A percentile compares a stretch with the other conserved stretches of the same genome.
phyloP scores from a whole-genome alignment of 2,888 invertebrate genomes.

The Meliscaeva auricollis region DNA sequence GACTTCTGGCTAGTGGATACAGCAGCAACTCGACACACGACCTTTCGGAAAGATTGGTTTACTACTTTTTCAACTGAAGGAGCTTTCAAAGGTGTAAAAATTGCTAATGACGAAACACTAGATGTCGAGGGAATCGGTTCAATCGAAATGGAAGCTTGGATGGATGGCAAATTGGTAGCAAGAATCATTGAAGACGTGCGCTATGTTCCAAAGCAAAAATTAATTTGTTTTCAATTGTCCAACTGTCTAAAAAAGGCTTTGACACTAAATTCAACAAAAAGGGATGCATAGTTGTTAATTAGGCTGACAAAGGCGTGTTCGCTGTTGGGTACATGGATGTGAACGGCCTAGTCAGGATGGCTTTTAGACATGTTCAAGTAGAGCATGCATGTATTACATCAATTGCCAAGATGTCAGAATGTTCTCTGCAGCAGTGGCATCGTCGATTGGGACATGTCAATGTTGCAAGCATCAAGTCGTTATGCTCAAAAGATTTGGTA shows the following conservation, averaged over 20 bases:
- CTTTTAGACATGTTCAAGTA: not conserved
- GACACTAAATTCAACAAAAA: too few species aligned
- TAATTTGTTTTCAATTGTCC: constrained; percentile 26
- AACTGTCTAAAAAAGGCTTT: constrained; percentile 20
- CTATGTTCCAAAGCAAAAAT: constrained; percentile 42
- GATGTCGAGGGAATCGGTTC: constrained; percentile 1
- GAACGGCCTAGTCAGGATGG: not conserved
- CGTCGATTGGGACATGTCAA: constrained; percentile 66
- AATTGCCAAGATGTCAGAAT: not conserved
- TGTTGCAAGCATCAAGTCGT: constrained; percentile 3
- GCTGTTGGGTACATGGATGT: not conserved
- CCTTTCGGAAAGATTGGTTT: constrained; percentile 9
- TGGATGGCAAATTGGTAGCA: constrained; percentile 23
- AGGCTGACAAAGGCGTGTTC: not conserved
- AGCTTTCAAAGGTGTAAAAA: not conserved
- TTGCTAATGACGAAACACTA: constrained; percentile 35
- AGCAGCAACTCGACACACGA: constrained; percentile 9
- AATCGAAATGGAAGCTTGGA: constrained; percentile 43
- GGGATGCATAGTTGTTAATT: not conserved
- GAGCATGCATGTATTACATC: not conserved
- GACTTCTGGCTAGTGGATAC: constrained; percentile 12
- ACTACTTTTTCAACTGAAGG: not conserved
- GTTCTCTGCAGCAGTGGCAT: constrained; percentile 55
- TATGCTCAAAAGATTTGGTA: constrained; percentile 19
- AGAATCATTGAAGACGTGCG: constrained; percentile 22